Conservation (phyloP, 37 sponge, comb jelly and placozoan species). For the Aphrocallistes beatrix region DNA sequence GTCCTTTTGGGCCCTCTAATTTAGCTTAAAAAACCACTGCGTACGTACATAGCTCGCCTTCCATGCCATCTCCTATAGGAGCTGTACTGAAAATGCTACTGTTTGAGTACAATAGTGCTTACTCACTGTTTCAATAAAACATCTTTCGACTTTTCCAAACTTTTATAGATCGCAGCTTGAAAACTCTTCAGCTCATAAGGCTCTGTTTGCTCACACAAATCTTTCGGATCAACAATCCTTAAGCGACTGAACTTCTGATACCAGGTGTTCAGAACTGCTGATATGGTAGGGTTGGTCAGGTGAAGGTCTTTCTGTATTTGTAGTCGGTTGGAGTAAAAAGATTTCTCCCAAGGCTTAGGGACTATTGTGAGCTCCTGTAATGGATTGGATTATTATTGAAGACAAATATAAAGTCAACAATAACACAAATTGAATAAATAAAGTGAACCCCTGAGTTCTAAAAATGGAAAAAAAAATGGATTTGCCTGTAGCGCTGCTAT, state of each 20-base stretch:
- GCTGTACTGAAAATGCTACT: too few relatives aligned
- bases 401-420: not conserved
- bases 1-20: too few relatives aligned
- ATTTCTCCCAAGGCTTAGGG: constrained; percentile 85
- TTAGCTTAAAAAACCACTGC: too few relatives aligned
- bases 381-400: not conserved
- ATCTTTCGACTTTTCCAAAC: constrained; percentile 59
- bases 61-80: too few relatives aligned
- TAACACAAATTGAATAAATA: too few relatives aligned
- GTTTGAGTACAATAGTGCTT: too few relatives aligned
- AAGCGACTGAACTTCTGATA: constrained; percentile 46
- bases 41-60: too few relatives aligned
- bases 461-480: not conserved
- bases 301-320: constrained; percentile 40
- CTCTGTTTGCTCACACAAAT: constrained; percentile 35
- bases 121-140: constrained; percentile 60
- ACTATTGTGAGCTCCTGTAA: constrained; percentile 46
- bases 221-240: constrained; percentile 40
- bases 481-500: not conserved
- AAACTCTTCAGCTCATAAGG: constrained; percentile 54
- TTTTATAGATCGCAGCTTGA: constrained; percentile 42
- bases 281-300: constrained; percentile 70
- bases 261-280: constrained; percentile 74
- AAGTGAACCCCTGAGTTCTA: not conserved
- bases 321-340: constrained; percentile 22